Base-by-base conservation (phyloP, 2,113 vertebrate genomes). In the Protomyctophum bolini region DNA sequence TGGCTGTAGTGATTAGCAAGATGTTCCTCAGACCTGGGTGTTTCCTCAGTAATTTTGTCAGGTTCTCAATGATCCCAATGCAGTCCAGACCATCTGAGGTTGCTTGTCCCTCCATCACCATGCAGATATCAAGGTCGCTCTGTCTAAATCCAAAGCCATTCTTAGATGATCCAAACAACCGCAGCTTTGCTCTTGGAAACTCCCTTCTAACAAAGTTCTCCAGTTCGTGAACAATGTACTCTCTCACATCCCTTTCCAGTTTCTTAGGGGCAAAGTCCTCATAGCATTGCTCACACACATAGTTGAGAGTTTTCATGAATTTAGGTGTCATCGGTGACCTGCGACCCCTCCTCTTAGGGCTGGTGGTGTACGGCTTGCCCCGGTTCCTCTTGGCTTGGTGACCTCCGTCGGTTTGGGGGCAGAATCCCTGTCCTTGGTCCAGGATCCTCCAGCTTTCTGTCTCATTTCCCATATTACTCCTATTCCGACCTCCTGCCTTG, bases 61-160 rank as follows among this genome's bases (percentile, higher is more conserved):
- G 87, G 62, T 94, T 93, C 91, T 97, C 95, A 84, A 98, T 98
- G 47, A 96, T 94, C 71, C 66, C 91, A 84, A 97, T 95, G 78
- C 95, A 97, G 78, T 96, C 94, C 68, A 94, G 86, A 21, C 92
- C 94, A 90, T 96, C 94, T 69, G 95, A 92, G 63, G 91, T 94
- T 73, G 97, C 95, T 67, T 91, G 87, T 4, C 96, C 96, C 70
- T 97, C 95, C 73, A 97, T 79, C 14, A 95, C 96, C 96, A 98
- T 97, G 83, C 97, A 98, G 75, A 98, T 94, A 84, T 98, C 97
- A 6, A 98, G 92, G 87, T 98, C 97, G 89, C 97, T 98, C 90
- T 97, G 94, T 83, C 94, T 95, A 90, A 98, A 98, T 45, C 97
- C 97, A 93, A 97, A 98, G 55, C 97, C 97, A 87, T 98, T 98